These are phyloP conservation scores for Psix sp. DNA, from an alignment of 1,140 invertebrate genomes.

Conservation along the genomic window DNA sequence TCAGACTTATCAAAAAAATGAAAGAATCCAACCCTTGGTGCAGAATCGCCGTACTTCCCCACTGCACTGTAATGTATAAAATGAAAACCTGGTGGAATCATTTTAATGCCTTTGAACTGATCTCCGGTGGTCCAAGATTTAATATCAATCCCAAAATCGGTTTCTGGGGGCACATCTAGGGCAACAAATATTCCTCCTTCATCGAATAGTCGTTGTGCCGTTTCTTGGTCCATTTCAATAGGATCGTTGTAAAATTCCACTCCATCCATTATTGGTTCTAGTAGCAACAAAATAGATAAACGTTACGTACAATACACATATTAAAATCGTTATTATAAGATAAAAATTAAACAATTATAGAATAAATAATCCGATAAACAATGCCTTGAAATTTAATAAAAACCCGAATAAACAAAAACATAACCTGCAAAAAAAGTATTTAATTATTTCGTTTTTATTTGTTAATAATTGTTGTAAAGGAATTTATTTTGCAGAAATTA, in stretches of 20 bases:
- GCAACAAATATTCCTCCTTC: slow-evolving; percentile 91
- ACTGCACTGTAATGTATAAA: slow-evolving; percentile 86
- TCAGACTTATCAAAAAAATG: slow-evolving; percentile 90
- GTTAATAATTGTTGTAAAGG: too few species aligned
- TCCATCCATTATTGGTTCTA: slow-evolving; percentile 14
- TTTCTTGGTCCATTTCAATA: slow-evolving; percentile 85
- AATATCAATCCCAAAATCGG: slow-evolving; percentile 98
- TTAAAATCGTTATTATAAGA: too few species aligned
- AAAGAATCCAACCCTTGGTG: slow-evolving; percentile 92
- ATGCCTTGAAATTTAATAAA: too few species aligned
- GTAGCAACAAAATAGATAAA: too few species aligned
- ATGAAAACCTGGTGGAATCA: slow-evolving; percentile 98
- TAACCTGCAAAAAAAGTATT: too few species aligned
- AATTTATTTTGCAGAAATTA: too few species aligned
- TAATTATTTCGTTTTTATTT: too few species aligned
- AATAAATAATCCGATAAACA: too few species aligned
- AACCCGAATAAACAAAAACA: too few species aligned
- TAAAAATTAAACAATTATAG: too few species aligned
- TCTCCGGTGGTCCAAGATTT: slow-evolving; percentile 94
- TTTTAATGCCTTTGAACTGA: slow-evolving; percentile 97
- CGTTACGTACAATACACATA: too few species aligned
- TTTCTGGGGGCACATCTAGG: slow-evolving; percentile 89
- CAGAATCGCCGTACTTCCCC: slow-evolving; percentile 78
- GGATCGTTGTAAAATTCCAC: slow-evolving; percentile 30
- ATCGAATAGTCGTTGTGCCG: slow-evolving; percentile 85